A percentile compares a stretch with the other conserved stretches of the same genome.
These are phyloP conservation scores for Teleogryllus occipitalis DNA, from an alignment of 1,140 invertebrate species.

Conservation along the genomic window DNA sequence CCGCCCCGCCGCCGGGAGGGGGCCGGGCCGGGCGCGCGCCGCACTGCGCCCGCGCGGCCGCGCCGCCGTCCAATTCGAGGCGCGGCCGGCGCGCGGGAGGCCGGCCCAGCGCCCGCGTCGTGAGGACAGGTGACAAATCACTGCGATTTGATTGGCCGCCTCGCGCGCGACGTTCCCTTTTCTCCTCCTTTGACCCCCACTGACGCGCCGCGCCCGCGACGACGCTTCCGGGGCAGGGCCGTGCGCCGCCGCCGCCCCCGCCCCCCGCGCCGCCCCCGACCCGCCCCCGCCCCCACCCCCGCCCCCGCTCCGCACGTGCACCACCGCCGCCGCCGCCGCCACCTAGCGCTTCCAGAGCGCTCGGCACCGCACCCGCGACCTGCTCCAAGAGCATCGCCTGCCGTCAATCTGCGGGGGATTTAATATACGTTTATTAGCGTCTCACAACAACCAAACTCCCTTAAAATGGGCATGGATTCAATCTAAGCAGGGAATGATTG, in stretches of 20 bases:
- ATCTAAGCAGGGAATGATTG: no score
- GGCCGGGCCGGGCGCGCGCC: conserved; percentile 7
- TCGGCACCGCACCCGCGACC: not conserved
- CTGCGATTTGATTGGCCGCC: conserved; percentile 21
- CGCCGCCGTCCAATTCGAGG: not conserved
- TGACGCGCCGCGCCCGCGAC: not conserved
- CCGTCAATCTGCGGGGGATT: no score
- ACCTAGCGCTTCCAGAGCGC: not conserved
- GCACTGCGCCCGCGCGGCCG: conserved; percentile 13
- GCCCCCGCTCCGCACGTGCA: not conserved
- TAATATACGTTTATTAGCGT: no score
- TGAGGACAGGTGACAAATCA: conserved; percentile 23
- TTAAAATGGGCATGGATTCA: no score
- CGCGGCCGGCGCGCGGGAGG: conserved; percentile 13
- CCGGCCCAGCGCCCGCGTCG: conserved; percentile 11
- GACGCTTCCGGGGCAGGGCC: conserved; percentile 4
- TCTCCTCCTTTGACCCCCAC: conserved; percentile 11
- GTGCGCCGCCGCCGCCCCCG: not conserved
- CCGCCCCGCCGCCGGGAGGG: not conserved
- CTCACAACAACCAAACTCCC: no score
- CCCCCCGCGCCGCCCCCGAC: not conserved
- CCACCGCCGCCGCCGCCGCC: no score
- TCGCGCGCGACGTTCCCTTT: conserved; percentile 14
- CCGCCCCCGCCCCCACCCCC: not conserved
- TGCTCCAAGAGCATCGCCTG: no score